Conservation (phyloP, 2,113 vertebrate genomes). For the Nannospalax galili region DNA sequence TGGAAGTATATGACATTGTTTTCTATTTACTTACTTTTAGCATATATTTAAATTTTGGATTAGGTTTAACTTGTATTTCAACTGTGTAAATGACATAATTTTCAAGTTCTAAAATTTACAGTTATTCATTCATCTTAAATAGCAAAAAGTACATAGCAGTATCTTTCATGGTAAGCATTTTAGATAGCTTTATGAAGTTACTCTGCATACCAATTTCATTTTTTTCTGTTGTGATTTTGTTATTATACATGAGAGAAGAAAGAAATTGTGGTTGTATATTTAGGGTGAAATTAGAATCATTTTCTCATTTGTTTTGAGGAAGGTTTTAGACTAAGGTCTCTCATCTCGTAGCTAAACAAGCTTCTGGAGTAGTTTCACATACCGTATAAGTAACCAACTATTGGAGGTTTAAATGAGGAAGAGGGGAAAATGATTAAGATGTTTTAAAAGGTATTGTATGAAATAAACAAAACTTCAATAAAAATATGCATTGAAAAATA, state of each 20-base stretch:
- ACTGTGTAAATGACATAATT: neutral
- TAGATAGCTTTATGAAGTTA: neutral
- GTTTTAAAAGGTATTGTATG: no score
- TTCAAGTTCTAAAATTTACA: neutral
- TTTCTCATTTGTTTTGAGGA: neutral
- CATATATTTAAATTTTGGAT: neutral
- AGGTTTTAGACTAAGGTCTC: neutral
- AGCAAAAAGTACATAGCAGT: neutral
- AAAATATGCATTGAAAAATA: no score
- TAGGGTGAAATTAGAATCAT: neutral
- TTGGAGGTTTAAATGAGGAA: constrained; percentile 3
- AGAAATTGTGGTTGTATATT: neutral
- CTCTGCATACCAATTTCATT: neutral
- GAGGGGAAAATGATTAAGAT: no score
- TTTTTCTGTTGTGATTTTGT: no score
- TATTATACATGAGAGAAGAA: no score
- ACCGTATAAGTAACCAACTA: neutral
- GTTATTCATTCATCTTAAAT: neutral
- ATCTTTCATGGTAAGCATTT: neutral
- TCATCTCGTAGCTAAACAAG: neutral
- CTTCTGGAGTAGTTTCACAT: neutral
- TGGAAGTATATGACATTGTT: neutral
- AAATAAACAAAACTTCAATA: no score
- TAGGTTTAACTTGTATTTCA: neutral
- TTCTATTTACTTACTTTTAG: neutral